Base-by-base conservation (phyloP, 2,888 invertebrate species). In the Xanthostigma xanthostigma region DNA sequence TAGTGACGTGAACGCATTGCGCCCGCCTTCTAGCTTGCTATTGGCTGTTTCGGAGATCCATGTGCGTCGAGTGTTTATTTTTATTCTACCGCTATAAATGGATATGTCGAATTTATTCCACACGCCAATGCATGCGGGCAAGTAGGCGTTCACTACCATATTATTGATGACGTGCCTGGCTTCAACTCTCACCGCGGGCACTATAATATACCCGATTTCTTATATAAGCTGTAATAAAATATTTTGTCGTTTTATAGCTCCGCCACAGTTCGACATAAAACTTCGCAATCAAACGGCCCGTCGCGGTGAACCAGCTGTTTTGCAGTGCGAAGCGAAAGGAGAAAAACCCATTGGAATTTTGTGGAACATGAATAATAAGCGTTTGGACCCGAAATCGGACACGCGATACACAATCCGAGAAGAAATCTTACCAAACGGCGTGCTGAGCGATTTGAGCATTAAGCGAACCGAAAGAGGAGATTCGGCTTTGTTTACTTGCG, bases 321-420 rank as follows among this genome's bases (percentile, higher is more conserved):
- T 93, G 51, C 89, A 90, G 61, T 93, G 93, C 65, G 89, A 90
- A 70, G 91, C 92, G 36, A 89, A 89, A 65, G 92, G 93, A 56
- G 93, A 93, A 67, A 90, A 90, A 75, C 93, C 93, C 36, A 92
- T 93, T 65, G 91, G 91, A 56, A 91, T 93, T 54, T 74, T 90
- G 53, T 93, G 93, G 92, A 91, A 90, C 71, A 91, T 91, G 80
- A 90, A 92, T 70, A 90, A 89, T 70, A 90, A 89, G 69, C 81
- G 91, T 34, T 72, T 92, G 55, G 92, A 93, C 67, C 84, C 90
- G 46, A 90, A 91, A 69, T 81, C 84, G 52, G 90, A 92, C 64
- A 86, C 86, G 45, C 80, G 87, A 45, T 87, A 86, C 66, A 87
- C 87, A 9, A 86, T 87, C 54, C 75, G 87, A 61, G 91, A 91